Evolutionary conservation across 2,888 invertebrate species (phyloP).

Genomic region (Cyaniris semiargus): DNA sequence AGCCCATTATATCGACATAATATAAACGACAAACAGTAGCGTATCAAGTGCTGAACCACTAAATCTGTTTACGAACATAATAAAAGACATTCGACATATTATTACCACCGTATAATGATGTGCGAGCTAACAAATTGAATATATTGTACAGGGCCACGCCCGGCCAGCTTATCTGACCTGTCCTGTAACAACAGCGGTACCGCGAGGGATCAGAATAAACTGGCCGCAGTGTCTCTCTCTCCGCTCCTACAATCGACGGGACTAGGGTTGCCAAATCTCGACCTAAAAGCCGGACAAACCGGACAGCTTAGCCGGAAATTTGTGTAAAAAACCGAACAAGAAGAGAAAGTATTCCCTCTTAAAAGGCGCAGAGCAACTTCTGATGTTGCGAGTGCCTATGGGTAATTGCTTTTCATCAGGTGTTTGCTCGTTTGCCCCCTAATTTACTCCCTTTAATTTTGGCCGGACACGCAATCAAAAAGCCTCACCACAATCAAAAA

Average conservation of each 20-base stretch:
- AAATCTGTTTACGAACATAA: neutral
- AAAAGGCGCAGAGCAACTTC: no score
- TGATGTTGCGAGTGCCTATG: no score
- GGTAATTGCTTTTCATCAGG: no score
- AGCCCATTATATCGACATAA: neutral
- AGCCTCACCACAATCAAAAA: no score
- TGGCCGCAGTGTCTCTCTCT: neutral
- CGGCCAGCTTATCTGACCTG: neutral
- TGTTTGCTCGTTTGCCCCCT: neutral
- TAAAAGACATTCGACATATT: conserved; percentile 24
- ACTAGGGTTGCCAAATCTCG: conserved; percentile 2
- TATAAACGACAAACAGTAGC: neutral
- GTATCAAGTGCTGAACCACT: neutral
- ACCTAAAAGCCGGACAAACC: neutral
- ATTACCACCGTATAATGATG: conserved; percentile 2
- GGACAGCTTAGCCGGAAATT: neutral
- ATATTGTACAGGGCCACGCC: neutral
- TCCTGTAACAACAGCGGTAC: neutral
- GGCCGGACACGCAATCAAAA: no score
- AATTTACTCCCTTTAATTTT: neutral
- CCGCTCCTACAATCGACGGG: neutral
- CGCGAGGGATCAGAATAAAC: neutral
- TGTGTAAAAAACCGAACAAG: neutral
- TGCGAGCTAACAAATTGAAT: conserved; percentile 6
- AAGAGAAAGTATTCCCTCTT: neutral